Evolutionary conservation across 2,888 invertebrate species (phyloP), one percentile per base, ranked within the genome.

Genomic region (Tipula unca): DNA sequence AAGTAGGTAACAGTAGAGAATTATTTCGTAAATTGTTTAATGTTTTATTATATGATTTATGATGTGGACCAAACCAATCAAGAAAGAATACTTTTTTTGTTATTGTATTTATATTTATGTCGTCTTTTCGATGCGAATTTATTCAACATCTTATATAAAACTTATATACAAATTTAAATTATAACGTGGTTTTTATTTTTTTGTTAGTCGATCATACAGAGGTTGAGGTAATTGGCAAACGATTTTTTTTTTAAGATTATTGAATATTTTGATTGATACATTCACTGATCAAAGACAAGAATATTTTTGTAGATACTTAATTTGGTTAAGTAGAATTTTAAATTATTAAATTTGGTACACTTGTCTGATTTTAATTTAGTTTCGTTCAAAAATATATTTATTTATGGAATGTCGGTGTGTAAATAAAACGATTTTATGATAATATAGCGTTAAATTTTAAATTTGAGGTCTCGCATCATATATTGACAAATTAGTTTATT

Each of bases 41-140:
- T 69, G 25, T 69, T 20, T 20, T 69, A 8, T 20, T 69, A 69
- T 69, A 69, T 69, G 69, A 69, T 69, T 69, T 69, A 69, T 69
- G 69, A 69, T 69, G 69, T 69, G 69, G 69, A 69, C 69, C 69
- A 69, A 69, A 69, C 69, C 69, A 69, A 69, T 69, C 69, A 69
- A 14, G 3, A 69, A 2, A 2, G 25, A 69, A 69, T 69, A 3
- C 14, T n/a, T n/a, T n/a, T 48, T 48, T 48, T 20, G 69, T 25
- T 69, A 25, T 13, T 69, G 69, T 54, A 14, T 42, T 39, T 39
- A 10, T 39, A 39, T 39, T 39, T 39, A 13, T 13, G 48, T 48
- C 48, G n/a, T 48, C n/a, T 10, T 48, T 69, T 25, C 10, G 69
- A 3, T 48, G n/a, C 5, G 0, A 6, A 6, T 32, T 32, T 32